Percentiles rank a stretch among this genome's conserved stretches.
These are phyloP conservation scores for Agrochola lota DNA, from an alignment of 2,888 invertebrate species.

Conservation along the genomic window DNA sequence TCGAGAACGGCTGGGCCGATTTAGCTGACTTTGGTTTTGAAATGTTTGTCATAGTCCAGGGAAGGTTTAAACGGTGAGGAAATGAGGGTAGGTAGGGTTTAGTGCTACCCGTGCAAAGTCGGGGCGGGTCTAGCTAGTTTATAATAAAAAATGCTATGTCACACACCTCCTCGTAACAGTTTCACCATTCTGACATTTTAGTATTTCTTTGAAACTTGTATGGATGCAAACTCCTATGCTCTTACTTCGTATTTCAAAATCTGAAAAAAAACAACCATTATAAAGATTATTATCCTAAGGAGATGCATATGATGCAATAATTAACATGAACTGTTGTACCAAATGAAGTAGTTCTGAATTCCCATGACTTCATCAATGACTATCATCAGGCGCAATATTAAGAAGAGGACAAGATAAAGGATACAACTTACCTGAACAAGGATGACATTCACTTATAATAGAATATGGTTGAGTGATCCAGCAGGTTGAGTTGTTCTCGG, in stretches of 20 bases:
- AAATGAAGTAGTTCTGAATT: background rate
- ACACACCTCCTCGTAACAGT: constrained; percentile 93
- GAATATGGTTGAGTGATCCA: constrained; percentile 93
- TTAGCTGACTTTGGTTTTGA: no score
- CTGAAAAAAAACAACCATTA: constrained; percentile 77
- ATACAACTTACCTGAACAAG: constrained; percentile 92
- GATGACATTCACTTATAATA: constrained; percentile 94
- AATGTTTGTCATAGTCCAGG: no score
- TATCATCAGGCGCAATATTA: background rate
- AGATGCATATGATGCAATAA: background rate
- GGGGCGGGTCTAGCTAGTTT: no score
- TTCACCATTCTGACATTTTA: constrained; percentile 95
- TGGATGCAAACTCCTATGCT: constrained; percentile 95
- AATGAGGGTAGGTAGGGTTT: no score
- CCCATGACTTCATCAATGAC: background rate
- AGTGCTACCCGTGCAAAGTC: no score
- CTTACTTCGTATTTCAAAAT: constrained; percentile 95
- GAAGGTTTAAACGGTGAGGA: no score
- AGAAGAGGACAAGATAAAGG: background rate
- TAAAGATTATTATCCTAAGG: background rate
- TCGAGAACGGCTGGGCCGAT: no score
- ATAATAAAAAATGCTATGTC: background rate
- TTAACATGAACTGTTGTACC: background rate
- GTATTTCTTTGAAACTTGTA: constrained; percentile 95
- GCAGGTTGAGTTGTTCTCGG: constrained; percentile 95